These are phyloP conservation scores for Diabrotica virgifera DNA, from an alignment of 1,140 invertebrate genomes.

Conservation along the genomic window DNA sequence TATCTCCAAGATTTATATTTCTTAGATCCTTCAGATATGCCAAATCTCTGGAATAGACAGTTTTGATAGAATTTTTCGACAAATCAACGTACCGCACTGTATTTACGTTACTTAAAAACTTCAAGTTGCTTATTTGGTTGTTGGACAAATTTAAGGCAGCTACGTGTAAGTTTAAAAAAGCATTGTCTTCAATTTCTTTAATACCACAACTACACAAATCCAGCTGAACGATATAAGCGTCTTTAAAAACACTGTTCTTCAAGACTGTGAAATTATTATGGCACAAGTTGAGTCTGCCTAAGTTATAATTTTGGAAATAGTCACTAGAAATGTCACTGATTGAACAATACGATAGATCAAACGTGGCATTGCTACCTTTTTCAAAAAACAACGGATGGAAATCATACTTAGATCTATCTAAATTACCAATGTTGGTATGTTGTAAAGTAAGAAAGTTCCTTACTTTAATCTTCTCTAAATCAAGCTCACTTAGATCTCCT, in stretches of 20 bases:
- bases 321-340: slow-evolving; percentile 4
- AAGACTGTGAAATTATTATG: slow-evolving; percentile 5
- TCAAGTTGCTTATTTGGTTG: slow-evolving; percentile 12
- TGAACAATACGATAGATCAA: slow-evolving; percentile 10
- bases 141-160: slow-evolving; percentile 15
- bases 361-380: slow-evolving; percentile 9
- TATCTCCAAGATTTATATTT: background rate
- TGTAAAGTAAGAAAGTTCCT: slow-evolving; percentile 6
- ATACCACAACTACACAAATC: slow-evolving; percentile 20
- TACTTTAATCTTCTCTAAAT: slow-evolving; percentile 3
- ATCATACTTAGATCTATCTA: slow-evolving; percentile 10
- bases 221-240: slow-evolving; percentile 15
- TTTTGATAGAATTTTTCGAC: slow-evolving; percentile 9
- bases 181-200: slow-evolving; percentile 7
- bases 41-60: background rate
- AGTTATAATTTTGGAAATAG: slow-evolving; percentile 15
- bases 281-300: slow-evolving; percentile 14
- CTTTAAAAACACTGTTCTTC: slow-evolving; percentile 8
- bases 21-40: background rate
- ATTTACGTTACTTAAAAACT: slow-evolving; percentile 7
- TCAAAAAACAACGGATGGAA: slow-evolving; percentile 11
- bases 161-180: slow-evolving; percentile 6
- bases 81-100: slow-evolving; percentile 11
- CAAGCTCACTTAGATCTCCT: slow-evolving; percentile 4
- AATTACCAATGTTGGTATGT: slow-evolving; percentile 4